These are phyloP conservation scores for Vultur gryphus DNA, from an alignment of 2,797 vertebrate species.

Conservation along the genomic window DNA sequence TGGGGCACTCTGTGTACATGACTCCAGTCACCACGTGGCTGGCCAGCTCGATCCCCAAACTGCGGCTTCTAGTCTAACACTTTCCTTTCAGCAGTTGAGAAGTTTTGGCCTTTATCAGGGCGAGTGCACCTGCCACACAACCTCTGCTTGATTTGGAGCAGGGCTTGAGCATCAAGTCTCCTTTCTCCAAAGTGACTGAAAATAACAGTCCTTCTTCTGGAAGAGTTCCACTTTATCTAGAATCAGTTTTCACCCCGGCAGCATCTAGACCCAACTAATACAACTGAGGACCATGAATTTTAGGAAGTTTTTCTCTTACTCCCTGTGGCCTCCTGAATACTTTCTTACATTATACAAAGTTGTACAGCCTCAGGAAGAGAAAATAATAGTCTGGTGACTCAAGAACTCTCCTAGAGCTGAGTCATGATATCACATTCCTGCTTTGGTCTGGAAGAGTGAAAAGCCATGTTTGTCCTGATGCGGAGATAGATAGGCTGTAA, in stretches of 20 bases:
- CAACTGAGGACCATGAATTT: not conserved
- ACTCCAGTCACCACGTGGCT: too few species aligned
- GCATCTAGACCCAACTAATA: not conserved
- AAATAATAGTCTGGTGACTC: not conserved
- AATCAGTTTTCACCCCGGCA: not conserved
- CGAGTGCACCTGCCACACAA: too few species aligned
- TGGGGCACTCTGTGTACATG: too few species aligned
- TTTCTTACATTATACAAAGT: not conserved
- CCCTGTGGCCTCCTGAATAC: not conserved
- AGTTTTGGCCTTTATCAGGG: too few species aligned
- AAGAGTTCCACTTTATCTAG: not conserved
- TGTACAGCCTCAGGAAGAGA: not conserved
- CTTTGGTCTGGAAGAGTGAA: not conserved
- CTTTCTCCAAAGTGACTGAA: not conserved
- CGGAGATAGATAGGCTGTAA: not conserved
- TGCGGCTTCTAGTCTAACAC: too few species aligned
- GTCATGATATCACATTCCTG: not conserved
- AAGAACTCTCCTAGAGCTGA: not conserved
- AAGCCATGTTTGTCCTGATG: not conserved
- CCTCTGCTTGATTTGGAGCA: not conserved
- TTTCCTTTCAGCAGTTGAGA: too few species aligned
- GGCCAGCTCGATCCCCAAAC: too few species aligned
- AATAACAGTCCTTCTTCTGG: not conserved
- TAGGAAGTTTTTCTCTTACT: not conserved
- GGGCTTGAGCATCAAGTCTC: not conserved